phyloP scores from a whole-genome alignment of 2,888 invertebrate genomes.

The Euclidia mi region DNA sequence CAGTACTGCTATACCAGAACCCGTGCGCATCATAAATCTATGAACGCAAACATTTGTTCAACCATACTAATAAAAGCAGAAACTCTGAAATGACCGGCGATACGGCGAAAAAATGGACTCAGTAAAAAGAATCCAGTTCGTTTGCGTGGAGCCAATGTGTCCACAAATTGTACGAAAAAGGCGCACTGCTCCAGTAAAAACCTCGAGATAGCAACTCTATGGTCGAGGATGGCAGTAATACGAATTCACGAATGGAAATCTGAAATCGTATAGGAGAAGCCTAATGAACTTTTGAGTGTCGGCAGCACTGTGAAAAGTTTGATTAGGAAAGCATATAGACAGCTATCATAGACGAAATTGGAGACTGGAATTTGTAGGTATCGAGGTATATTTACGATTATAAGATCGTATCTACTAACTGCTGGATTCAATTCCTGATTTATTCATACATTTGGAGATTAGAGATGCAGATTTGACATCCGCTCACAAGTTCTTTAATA shows the following conservation, averaged over 20 bases:
- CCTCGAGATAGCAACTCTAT: conserved; percentile 34
- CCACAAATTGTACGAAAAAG: conserved; percentile 51
- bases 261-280: conserved; percentile 5
- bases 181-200: conserved; percentile 41
- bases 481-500: too few species aligned
- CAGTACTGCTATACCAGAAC: not conserved
- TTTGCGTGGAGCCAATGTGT: conserved; percentile 50
- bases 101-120: conserved; percentile 34
- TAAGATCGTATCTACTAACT: too few species aligned
- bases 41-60: conserved; percentile 8
- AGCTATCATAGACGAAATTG: not conserved
- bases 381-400: too few species aligned
- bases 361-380: too few species aligned
- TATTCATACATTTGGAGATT: too few species aligned
- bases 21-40: conserved; percentile 1
- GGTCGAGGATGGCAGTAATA: conserved; percentile 23
- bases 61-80: conserved; percentile 28
- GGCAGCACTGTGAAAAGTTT: too few species aligned
- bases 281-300: conserved; percentile 9
- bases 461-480: too few species aligned
- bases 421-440: too few species aligned
- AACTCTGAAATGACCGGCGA: conserved; percentile 25
- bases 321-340: too few species aligned
- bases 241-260: conserved; percentile 24
- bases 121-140: conserved; percentile 34